These are phyloP conservation scores for Drosophila takahashii DNA, from an alignment of 1,140 invertebrate genomes.

Conservation along the genomic window DNA sequence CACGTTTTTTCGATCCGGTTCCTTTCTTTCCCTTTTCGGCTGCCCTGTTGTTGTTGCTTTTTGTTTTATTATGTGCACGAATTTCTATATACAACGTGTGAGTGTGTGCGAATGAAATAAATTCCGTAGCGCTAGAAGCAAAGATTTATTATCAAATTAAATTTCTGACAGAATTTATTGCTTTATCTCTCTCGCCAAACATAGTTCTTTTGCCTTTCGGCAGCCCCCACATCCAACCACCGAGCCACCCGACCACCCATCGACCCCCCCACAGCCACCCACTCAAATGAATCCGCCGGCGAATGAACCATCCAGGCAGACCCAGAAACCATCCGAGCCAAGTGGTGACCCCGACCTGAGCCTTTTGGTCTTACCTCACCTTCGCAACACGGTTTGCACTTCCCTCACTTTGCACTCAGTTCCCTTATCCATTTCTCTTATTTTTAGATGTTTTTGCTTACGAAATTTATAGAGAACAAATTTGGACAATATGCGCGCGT, in stretches of 20 bases:
- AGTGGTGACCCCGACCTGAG: constrained; percentile 58
- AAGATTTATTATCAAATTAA: constrained; percentile 85
- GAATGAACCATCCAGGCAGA: constrained; percentile 30
- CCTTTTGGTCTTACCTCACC: constrained; percentile 30
- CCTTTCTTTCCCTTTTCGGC: constrained; percentile 50
- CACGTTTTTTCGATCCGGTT: constrained; percentile 80
- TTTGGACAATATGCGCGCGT: constrained; percentile 81
- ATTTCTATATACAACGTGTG: constrained; percentile 71
- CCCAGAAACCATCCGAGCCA: constrained; percentile 38
- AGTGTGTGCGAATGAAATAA: constrained; percentile 80
- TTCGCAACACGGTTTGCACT: constrained; percentile 64
- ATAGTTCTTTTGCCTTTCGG: constrained; percentile 83
- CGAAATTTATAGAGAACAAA: constrained; percentile 84
- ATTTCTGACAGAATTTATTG: constrained; percentile 85
- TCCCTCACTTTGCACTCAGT: constrained; percentile 24
- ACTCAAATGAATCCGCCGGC: constrained; percentile 42
- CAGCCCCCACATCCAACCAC: constrained; percentile 56
- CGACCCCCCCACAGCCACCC: constrained; percentile 36
- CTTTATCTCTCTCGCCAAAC: constrained; percentile 84
- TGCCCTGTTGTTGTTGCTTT: constrained; percentile 56
- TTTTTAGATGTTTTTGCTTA: constrained; percentile 64
- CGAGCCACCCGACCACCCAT: constrained; percentile 44
- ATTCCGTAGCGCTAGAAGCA: constrained; percentile 84
- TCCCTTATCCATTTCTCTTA: constrained; percentile 22
- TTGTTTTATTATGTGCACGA: constrained; percentile 84